phyloP scores from a whole-genome alignment of 2,888 invertebrate genomes.

The Polyommatus iphigenia region DNA sequence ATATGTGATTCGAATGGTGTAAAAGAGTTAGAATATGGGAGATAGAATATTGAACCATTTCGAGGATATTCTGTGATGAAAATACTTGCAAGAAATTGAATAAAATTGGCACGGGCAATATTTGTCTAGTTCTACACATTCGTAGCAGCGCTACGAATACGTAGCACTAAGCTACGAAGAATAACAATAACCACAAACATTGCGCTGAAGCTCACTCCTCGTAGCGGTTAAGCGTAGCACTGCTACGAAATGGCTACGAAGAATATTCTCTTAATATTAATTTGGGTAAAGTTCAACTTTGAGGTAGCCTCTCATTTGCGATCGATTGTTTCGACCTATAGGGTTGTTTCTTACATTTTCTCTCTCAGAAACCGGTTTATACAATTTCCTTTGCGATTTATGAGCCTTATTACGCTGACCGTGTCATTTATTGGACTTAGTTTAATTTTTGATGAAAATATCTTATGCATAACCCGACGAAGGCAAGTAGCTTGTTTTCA shows the following conservation, averaged over 20 bases:
- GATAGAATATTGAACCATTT: background rate
- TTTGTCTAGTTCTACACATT: background rate
- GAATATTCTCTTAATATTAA: background rate
- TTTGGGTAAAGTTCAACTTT: no score
- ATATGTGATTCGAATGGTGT: constrained; percentile 16
- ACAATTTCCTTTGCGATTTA: background rate
- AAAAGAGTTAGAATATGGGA: constrained; percentile 16
- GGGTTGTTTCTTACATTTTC: no score
- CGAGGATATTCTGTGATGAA: background rate
- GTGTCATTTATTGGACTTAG: background rate
- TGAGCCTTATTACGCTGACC: background rate
- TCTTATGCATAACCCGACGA: background rate
- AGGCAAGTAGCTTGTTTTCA: background rate
- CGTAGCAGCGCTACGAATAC: background rate
- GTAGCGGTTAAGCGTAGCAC: background rate
- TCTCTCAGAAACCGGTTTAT: background rate
- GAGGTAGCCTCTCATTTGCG: background rate
- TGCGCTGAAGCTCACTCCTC: background rate
- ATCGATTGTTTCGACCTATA: background rate
- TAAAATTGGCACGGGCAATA: constrained; percentile 1
- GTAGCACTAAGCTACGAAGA: background rate
- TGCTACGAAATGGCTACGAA: background rate
- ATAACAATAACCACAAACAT: background rate
- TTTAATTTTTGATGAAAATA: background rate
- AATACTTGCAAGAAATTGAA: background rate